Percentiles rank a stretch among this genome's conserved stretches.
phyloP scores from a whole-genome alignment of 2,797 vertebrate species.

The Lates japonicus region DNA sequence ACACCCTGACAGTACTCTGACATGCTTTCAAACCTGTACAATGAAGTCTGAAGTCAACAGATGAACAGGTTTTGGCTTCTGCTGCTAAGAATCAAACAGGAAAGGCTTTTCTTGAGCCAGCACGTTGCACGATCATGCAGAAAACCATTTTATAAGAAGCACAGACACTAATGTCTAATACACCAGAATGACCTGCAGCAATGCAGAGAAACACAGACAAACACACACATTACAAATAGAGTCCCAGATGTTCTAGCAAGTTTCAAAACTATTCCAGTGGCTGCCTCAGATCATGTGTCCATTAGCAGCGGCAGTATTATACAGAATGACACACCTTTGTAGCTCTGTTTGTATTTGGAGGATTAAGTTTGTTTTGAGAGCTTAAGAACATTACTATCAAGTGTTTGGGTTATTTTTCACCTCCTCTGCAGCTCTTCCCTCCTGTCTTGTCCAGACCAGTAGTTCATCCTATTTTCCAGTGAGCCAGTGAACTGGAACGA shows the following conservation, averaged over 20 bases:
- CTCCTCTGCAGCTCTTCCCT: conserved; percentile 23
- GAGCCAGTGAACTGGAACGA: conserved; percentile 62
- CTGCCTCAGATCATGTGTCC: neutral
- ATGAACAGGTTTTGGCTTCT: too few species aligned
- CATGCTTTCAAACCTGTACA: too few species aligned
- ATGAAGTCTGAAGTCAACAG: too few species aligned
- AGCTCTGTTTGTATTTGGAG: conserved; percentile 1
- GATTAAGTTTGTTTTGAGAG: conserved; percentile 1
- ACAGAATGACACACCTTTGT: neutral
- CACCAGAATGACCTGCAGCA: neutral
- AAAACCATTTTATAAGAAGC: neutral
- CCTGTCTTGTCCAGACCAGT: conserved; percentile 23
- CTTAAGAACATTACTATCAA: conserved; percentile 4
- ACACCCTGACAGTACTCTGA: too few species aligned
- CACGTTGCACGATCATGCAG: too few species aligned
- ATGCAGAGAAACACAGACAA: neutral
- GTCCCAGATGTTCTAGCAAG: neutral
- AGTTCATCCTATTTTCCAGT: conserved; percentile 54
- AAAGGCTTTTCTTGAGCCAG: too few species aligned
- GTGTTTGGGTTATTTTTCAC: conserved; percentile 27
- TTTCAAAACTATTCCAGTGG: neutral
- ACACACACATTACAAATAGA: neutral
- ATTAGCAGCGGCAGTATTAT: neutral
- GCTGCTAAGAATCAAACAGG: too few species aligned
- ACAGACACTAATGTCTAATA: neutral